Conservation (phyloP, 2,888 invertebrate species). For the Panzeria rudis region DNA sequence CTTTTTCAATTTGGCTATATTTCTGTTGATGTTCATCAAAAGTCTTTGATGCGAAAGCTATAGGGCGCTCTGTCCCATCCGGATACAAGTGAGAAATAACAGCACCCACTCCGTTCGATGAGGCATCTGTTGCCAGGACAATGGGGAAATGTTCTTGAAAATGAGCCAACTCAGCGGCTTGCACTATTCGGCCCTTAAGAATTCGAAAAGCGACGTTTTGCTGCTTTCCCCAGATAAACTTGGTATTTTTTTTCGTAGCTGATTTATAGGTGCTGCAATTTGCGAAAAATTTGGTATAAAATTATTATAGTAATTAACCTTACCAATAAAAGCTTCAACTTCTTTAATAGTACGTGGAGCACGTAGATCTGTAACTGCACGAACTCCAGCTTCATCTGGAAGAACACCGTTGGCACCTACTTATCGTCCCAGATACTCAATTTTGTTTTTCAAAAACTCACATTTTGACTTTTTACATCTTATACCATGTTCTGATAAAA, state of each 20-base stretch:
- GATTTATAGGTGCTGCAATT: not conserved
- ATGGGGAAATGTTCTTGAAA: not conserved
- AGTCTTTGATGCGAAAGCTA: too few species aligned
- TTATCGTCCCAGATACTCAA: too few species aligned
- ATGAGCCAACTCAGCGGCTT: not conserved
- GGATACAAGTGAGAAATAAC: constrained; percentile 44
- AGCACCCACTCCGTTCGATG: constrained; percentile 26
- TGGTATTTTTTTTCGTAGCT: not conserved
- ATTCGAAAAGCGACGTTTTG: too few species aligned
- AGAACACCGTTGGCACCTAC: too few species aligned
- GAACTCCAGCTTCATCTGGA: not conserved
- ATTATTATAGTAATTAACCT: not conserved
- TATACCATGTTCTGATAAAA: constrained; percentile 70
- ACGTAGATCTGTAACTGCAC: not conserved
- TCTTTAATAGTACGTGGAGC: not conserved
- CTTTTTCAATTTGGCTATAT: constrained; percentile 58
- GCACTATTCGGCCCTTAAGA: too few species aligned
- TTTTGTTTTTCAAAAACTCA: constrained; percentile 73
- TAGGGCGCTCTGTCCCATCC: constrained; percentile 30
- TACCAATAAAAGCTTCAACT: not conserved
- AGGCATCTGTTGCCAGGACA: not conserved
- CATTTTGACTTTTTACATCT: constrained; percentile 77
- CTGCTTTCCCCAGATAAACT: too few species aligned
- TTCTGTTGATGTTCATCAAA: too few species aligned
- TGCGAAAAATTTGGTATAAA: not conserved